Base-by-base conservation (phyloP, 37 sponge, comb jelly and placozoan genomes). In the Eunapius fragilis region DNA sequence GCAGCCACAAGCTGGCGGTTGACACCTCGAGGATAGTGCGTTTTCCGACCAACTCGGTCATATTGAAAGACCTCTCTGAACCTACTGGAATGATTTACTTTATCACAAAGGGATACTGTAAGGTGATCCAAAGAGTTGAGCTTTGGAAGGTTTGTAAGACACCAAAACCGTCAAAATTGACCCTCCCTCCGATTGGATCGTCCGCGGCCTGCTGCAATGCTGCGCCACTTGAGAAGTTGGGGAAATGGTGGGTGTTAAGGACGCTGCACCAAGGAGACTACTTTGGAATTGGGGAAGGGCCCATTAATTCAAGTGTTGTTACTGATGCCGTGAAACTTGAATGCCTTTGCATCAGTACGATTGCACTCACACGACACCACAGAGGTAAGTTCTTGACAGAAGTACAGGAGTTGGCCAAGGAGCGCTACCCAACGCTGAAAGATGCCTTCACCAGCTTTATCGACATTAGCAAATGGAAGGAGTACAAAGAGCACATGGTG, bases 201-300 rank as follows among this genome's bases (percentile, higher is more conserved):
- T 32, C 74, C 13, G 50, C 7, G 3, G n/a, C 25, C 0, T 67
- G 13, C 31, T 2, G 1, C 2, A 1, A 30, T 9, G 11, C 31
- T 25, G 23, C 19, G 31, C 24, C 28, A 27, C 26, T 28, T 31
- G 71, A 72, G 31, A 71, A 45, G 25, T 32, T 85, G 4, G 81
- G 0, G 28, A 89, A 83, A 75, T 93, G 88, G 91, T 85, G 92
- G 91, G 28, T 79, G 0, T 5, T 95, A 11, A 72, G 88, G 1
- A 84, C 67, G 25, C 88, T 95, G 2, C 24, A 33, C 13, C 76
- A 84, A 25, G 95, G 95, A n/a, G 93, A 95, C 37, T 87, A 89
- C 76, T 95, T 95, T 80, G 95, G 95, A 38, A 76, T 95, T 2
- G 95, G 95, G 71, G 95, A 95, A 72, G 95, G 92, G 0, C 50